Conservation (phyloP, 2,113 vertebrate species). For the Tetrao urogallus region DNA sequence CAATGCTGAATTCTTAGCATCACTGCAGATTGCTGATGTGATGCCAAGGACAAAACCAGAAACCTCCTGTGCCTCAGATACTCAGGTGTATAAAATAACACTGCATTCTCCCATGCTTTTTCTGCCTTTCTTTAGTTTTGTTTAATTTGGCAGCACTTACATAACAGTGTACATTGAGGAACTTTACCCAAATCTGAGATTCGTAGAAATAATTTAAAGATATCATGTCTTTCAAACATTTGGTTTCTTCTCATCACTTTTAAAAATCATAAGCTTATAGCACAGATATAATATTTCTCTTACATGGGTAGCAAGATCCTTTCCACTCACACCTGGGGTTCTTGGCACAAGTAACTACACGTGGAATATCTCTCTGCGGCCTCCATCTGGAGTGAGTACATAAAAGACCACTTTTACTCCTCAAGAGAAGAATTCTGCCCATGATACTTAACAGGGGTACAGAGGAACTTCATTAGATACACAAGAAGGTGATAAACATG, state of each 20-base stretch:
- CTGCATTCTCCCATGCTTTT: background rate
- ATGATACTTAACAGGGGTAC: background rate
- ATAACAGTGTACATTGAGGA: background rate
- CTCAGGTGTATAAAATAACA: background rate
- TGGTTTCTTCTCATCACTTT: background rate
- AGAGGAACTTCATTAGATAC: background rate
- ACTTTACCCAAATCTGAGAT: background rate
- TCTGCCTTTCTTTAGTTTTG: background rate
- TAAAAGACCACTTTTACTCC: background rate
- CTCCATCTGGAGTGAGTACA: accelerated
- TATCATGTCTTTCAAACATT: background rate
- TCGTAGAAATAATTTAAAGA: background rate
- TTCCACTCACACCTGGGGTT: background rate
- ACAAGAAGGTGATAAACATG: background rate
- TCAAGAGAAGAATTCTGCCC: background rate
- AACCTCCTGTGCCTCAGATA: background rate
- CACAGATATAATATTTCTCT: background rate
- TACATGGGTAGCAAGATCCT: background rate
- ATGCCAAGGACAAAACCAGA: background rate
- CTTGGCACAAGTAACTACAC: background rate
- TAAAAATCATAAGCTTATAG: background rate
- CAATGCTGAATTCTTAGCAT: background rate
- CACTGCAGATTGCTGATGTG: background rate
- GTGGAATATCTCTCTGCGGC: background rate
- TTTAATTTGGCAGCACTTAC: background rate